Base-by-base conservation (phyloP, 2,797 vertebrate species). In the Steatocranus sp. region DNA sequence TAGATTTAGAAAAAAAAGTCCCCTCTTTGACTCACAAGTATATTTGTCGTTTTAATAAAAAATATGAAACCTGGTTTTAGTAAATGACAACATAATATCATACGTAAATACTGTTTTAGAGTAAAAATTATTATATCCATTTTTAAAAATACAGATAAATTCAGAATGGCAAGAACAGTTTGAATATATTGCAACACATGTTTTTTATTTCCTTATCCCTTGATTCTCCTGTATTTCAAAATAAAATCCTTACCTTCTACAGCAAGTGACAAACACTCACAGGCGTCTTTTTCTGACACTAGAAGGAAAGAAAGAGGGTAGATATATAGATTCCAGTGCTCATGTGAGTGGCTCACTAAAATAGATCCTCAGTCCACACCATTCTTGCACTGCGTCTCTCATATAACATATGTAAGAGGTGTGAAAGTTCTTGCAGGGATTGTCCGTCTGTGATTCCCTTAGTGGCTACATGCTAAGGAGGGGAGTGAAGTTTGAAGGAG, bases 301-400 rank as follows among this genome's bases (percentile, higher is more conserved):
- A 87, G 89, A 81, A 77, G 84, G 30, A 56, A 83, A 88, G 90
- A 92, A 94, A 94, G 87, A 83, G 54, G 88, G 90, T 88, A 91
- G 90, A 96, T 96, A 95, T 96, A 96, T 96, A 94, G 95, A 95
- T 91, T 93, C 91, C 68, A 75, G 84, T 48, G 79, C 86, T 79
- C 92, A 89, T 92, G 93, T 96, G 94, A 96, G 94, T 93, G 94
- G 94, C 87, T 92, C 88, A 93, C 95, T 92, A 95, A 97, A 97
- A 97, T 96, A 96, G 95, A 92, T 83, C 75, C 66, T 49, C 83
- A 91, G 93, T 92, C 92, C 86, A 77, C 92, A 84, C 90, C 92
- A 94, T 94, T 94, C 91, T 92, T 92, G 83, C 34, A 20, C 66
- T 53, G 77, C 38, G 74, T 93, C 90, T 84, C 79, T 80, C 32